Conservation (phyloP, 92 coral and sea anemone genomes). For the Zoanthus solanderi region DNA sequence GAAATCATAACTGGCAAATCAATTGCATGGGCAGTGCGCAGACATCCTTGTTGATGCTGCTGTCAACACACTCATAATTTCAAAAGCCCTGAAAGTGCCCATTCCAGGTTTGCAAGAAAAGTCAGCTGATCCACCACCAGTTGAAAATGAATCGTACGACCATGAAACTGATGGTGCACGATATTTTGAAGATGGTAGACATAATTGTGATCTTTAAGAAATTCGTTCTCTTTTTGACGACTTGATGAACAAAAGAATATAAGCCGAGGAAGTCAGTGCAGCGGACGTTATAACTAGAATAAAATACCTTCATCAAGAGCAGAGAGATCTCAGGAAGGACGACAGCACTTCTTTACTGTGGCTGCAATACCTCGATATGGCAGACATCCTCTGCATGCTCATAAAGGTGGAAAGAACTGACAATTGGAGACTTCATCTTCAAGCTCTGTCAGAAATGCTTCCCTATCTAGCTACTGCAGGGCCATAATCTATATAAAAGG, state of each 20-base stretch:
- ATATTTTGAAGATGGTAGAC: background rate
- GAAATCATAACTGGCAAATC: slow-evolving; percentile 62
- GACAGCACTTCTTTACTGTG: slow-evolving; percentile 2
- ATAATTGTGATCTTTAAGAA: slow-evolving; percentile 9
- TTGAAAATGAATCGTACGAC: background rate
- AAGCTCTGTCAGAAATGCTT: slow-evolving; percentile 51
- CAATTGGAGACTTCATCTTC: slow-evolving; percentile 51
- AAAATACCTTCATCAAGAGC: slow-evolving; percentile 19
- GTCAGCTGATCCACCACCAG: background rate
- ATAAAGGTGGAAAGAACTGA: slow-evolving; percentile 50
- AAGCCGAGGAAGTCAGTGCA: slow-evolving; percentile 21
- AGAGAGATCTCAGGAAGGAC: slow-evolving; percentile 34
- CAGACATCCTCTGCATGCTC: slow-evolving; percentile 42
- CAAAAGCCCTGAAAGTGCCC: background rate
- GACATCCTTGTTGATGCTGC: slow-evolving; percentile 45
- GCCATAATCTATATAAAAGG: slow-evolving; percentile 41
- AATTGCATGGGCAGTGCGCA: slow-evolving; percentile 43
- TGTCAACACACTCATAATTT: slow-evolving; percentile 1
- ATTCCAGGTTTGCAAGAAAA: background rate
- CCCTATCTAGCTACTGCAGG: slow-evolving; percentile 61
- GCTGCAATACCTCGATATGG: slow-evolving; percentile 18
- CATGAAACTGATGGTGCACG: background rate
- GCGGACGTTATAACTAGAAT: slow-evolving; percentile 28
- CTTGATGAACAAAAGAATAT: slow-evolving; percentile 6
- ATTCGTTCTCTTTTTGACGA: slow-evolving; percentile 5